These are phyloP conservation scores for Odocoileus virginianus DNA, from an alignment of 2,113 vertebrate genomes.

Conservation along the genomic window DNA sequence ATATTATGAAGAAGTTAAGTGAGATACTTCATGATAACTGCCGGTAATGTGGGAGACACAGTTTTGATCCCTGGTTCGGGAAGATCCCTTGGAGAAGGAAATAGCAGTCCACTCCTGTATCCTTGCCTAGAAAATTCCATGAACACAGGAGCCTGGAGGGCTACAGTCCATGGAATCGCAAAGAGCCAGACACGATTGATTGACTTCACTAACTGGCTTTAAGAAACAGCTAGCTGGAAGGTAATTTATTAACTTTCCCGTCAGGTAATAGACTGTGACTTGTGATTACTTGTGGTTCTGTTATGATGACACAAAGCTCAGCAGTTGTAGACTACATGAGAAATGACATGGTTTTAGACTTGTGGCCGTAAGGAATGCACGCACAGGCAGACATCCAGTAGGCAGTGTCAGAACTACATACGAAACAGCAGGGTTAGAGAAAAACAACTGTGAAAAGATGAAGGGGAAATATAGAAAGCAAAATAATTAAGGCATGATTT, in stretches of 20 bases:
- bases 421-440: background rate
- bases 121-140: background rate
- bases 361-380: background rate
- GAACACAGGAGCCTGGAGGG: background rate
- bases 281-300: background rate
- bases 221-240: background rate
- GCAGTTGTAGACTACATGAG: background rate
- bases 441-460: background rate
- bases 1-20: background rate
- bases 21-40: background rate
- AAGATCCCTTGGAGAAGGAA: background rate
- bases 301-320: background rate
- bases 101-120: background rate
- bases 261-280: background rate
- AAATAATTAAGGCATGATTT: background rate
- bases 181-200: background rate
- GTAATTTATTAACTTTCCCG: background rate
- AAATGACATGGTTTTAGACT: background rate
- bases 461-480: background rate
- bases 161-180: background rate
- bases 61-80: background rate
- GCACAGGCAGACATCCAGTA: background rate
- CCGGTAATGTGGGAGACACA: background rate
- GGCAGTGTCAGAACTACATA: background rate
- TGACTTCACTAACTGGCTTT: background rate